Conservation (phyloP, 2,888 invertebrate genomes). For the Papilio gigon region DNA sequence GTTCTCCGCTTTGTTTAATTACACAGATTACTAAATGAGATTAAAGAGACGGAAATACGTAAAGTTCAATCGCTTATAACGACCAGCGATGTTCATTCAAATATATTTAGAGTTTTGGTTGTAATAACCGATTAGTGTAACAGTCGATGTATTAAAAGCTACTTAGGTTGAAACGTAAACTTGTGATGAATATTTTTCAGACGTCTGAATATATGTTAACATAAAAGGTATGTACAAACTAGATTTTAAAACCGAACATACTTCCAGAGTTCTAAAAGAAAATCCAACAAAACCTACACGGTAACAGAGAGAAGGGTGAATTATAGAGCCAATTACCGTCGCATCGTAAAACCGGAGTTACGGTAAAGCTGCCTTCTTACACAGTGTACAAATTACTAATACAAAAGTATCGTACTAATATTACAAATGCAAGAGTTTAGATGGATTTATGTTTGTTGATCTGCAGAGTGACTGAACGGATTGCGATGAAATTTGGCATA, state of each 20-base stretch:
- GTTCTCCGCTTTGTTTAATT: not conserved
- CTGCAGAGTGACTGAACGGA: too few species aligned
- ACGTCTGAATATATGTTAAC: not conserved
- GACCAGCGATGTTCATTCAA: too few species aligned
- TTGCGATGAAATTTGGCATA: too few species aligned
- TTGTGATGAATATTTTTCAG: not conserved
- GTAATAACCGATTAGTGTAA: not conserved
- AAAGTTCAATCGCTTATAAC: not conserved
- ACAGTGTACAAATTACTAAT: too few species aligned
- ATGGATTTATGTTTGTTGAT: too few species aligned
- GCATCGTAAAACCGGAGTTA: conserved; percentile 15
- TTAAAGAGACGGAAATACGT: not conserved
- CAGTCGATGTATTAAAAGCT: not conserved
- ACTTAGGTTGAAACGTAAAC: not conserved
- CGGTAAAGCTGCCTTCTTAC: conserved; percentile 3
- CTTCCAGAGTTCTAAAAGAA: conserved; percentile 6
- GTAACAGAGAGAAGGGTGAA: conserved; percentile 12
- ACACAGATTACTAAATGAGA: not conserved
- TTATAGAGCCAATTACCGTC: conserved; percentile 32
- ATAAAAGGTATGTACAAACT: not conserved
- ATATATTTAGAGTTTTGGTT: not conserved
- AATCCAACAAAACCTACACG: conserved; percentile 13
- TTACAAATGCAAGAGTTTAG: too few species aligned
- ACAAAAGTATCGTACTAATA: too few species aligned
- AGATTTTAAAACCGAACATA: not conserved